These are phyloP conservation scores for Oenanthe melanoleuca DNA, from an alignment of 2,113 vertebrate genomes.

Conservation along the genomic window DNA sequence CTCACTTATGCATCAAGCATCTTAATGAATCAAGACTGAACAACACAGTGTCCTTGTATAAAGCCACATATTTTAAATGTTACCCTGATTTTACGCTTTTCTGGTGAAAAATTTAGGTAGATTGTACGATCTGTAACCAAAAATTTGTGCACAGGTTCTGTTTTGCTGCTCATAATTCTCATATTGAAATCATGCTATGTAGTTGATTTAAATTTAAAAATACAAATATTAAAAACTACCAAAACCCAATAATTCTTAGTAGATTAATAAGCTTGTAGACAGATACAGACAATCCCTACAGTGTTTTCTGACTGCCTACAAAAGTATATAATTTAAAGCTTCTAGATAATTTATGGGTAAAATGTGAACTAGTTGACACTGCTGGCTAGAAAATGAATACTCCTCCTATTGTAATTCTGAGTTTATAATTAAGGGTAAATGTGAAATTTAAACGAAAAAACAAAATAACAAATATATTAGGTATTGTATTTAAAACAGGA, in stretches of 20 bases:
- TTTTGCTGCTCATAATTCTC: not conserved
- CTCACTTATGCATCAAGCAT: slow-evolving; percentile 65
- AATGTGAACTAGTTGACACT: slow-evolving; percentile 65
- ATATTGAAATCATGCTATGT: not conserved
- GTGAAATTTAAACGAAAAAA: slow-evolving; percentile 40
- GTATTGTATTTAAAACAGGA: slow-evolving; percentile 45
- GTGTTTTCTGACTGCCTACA: slow-evolving; percentile 58
- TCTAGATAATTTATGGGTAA: slow-evolving; percentile 71
- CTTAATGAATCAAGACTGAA: slow-evolving; percentile 78
- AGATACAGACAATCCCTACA: slow-evolving; percentile 18
- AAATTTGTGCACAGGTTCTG: not conserved
- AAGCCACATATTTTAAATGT: slow-evolving; percentile 67
- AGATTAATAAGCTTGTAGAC: slow-evolving; percentile 62
- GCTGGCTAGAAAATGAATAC: slow-evolving; percentile 69
- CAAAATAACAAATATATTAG: slow-evolving; percentile 7
- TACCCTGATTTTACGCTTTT: slow-evolving; percentile 52
- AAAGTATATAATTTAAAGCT: slow-evolving; percentile 73
- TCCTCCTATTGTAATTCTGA: slow-evolving; percentile 65
- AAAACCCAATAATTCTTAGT: not conserved
- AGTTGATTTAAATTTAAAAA: slow-evolving; percentile 23
- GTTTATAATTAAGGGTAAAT: slow-evolving; percentile 72
- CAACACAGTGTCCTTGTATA: slow-evolving; percentile 46
- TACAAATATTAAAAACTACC: not conserved
- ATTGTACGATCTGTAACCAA: slow-evolving; percentile 6
- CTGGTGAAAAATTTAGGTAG: slow-evolving; percentile 33